Evolutionary conservation across 1,140 invertebrate genomes (phyloP).

Genomic region (Pectinophora gossypiella): DNA sequence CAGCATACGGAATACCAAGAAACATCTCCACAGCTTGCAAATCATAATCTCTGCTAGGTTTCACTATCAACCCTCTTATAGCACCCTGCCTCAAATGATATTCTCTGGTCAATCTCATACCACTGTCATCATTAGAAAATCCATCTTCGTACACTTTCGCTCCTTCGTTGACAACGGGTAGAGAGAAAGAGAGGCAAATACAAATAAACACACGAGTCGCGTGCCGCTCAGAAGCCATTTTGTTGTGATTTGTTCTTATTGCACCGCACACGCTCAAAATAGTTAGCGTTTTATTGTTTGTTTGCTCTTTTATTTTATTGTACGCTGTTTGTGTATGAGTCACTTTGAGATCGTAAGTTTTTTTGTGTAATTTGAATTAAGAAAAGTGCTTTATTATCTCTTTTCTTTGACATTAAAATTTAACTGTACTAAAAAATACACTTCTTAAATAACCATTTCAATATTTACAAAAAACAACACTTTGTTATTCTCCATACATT

Average conservation of each 20-base stretch:
- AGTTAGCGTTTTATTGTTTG: constrained; percentile 44
- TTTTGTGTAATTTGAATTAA: too few species aligned
- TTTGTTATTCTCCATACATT: background rate
- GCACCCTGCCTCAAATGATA: constrained; percentile 76
- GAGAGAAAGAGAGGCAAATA: constrained; percentile 34
- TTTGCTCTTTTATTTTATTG: constrained; percentile 48
- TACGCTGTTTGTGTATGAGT: constrained; percentile 34
- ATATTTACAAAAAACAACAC: background rate
- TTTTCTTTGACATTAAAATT: too few species aligned
- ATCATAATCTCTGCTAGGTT: constrained; percentile 72
- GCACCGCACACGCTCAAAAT: constrained; percentile 45
- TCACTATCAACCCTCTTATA: constrained; percentile 77
- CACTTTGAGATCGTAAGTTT: constrained; percentile 13
- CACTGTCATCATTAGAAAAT: constrained; percentile 47
- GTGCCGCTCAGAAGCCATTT: constrained; percentile 58
- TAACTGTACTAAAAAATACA: too few species aligned
- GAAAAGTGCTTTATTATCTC: too few species aligned
- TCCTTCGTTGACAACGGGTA: constrained; percentile 51
- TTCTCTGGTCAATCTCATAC: constrained; percentile 61
- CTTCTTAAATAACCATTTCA: too few species aligned
- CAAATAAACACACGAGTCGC: constrained; percentile 54
- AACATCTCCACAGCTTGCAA: constrained; percentile 78
- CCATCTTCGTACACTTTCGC: constrained; percentile 52
- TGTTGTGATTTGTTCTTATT: constrained; percentile 57
- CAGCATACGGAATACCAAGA: constrained; percentile 92